A percentile compares a stretch with the other conserved stretches of the same genome.
These are phyloP conservation scores for Scophthalmus maximus DNA, from an alignment of 2,113 vertebrate genomes.

Conservation along the genomic window DNA sequence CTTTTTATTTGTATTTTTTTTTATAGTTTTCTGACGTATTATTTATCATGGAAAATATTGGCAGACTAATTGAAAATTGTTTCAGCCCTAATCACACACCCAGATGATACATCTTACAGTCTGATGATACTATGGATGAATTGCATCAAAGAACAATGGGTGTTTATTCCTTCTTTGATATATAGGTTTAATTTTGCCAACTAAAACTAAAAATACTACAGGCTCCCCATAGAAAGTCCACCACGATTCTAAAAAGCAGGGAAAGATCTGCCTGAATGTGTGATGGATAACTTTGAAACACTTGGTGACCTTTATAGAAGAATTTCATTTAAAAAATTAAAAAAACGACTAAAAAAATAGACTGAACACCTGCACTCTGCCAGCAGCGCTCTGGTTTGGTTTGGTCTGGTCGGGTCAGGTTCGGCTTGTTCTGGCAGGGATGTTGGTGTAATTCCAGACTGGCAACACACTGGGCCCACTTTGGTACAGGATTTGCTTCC, in stretches of 20 bases:
- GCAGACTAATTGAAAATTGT: neutral
- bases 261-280: neutral
- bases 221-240: no score
- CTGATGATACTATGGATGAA: neutral
- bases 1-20: neutral
- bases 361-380: slow-evolving; percentile 8
- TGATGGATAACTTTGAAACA: neutral
- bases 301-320: slow-evolving; percentile 6
- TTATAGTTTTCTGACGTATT: no score
- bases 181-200: neutral
- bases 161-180: slow-evolving; percentile 3
- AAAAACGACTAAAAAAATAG: slow-evolving; percentile 12
- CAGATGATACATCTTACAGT: neutral
- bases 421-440: slow-evolving; percentile 44
- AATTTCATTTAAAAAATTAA: slow-evolving; percentile 27
- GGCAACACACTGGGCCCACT: slow-evolving; percentile 53
- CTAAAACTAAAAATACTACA: neutral
- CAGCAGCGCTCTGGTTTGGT: slow-evolving; percentile 45
- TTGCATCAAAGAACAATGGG: neutral
- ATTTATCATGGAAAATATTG: neutral
- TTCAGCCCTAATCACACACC: neutral
- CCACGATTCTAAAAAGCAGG: no score
- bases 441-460: slow-evolving; percentile 43
- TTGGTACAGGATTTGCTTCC: slow-evolving; percentile 36
- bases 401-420: slow-evolving; percentile 52